A percentile compares a stretch with the other conserved stretches of the same genome.
Evolutionary conservation across 2,888 invertebrate genomes (phyloP).

Genomic region (Mesodorylaimus sp.): DNA sequence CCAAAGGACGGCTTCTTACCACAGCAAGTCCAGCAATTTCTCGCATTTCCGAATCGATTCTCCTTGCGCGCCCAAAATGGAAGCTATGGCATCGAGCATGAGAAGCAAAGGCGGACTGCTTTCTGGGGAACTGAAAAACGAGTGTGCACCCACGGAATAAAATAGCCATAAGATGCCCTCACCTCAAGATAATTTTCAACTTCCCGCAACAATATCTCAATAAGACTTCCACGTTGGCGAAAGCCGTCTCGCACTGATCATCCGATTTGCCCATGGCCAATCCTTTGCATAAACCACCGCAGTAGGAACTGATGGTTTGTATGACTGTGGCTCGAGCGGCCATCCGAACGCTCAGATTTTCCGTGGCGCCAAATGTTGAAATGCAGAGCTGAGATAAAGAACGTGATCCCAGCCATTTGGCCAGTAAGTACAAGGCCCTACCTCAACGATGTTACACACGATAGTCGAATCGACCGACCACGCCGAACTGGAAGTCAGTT

Average conservation of each 20-base stretch:
- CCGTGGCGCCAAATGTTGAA: slow-evolving; percentile 7
- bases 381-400: slow-evolving; percentile 10
- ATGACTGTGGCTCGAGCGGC: slow-evolving; percentile 75
- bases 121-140: slow-evolving; percentile 37
- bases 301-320: slow-evolving; percentile 66
- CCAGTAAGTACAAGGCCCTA: not conserved
- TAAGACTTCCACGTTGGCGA: slow-evolving; percentile 52
- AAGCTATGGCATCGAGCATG: slow-evolving; percentile 11
- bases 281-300: slow-evolving; percentile 44
- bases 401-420: not conserved
- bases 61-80: slow-evolving; percentile 19
- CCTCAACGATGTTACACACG: slow-evolving; percentile 5
- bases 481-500: slow-evolving; percentile 66
- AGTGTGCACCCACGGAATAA: not conserved
- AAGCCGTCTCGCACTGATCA: slow-evolving; percentile 7
- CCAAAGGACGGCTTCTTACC: too few relatives aligned
- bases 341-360: slow-evolving; percentile 44
- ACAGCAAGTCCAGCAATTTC: slow-evolving; percentile 29
- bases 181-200: slow-evolving; percentile 60
- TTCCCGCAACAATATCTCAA: slow-evolving; percentile 52
- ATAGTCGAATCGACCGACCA: slow-evolving; percentile 40
- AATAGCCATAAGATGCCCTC: too few relatives aligned
- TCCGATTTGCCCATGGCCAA: not conserved
- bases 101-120: slow-evolving; percentile 11
- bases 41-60: slow-evolving; percentile 15